Evolutionary conservation across 2,113 vertebrate species (phyloP).

Genomic region (Charadrius vociferus): DNA sequence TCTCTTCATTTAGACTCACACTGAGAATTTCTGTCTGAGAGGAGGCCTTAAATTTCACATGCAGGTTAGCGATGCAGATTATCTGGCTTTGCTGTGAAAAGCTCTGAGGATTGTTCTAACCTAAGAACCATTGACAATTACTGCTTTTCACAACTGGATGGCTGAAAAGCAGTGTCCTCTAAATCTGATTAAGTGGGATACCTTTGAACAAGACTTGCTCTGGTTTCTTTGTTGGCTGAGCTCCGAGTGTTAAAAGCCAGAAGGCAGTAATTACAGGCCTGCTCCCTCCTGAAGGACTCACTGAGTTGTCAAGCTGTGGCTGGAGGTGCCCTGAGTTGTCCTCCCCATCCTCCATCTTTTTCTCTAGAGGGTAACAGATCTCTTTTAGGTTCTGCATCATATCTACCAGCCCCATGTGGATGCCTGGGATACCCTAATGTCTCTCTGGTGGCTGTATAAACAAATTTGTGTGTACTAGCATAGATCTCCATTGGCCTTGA

Average conservation of each 20-base stretch:
- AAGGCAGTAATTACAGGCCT: neutral
- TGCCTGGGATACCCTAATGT: neutral
- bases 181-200: slow-evolving; percentile 21
- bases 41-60: neutral
- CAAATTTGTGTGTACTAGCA: neutral
- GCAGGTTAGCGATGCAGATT: neutral
- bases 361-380: neutral
- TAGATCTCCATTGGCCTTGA: neutral
- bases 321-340: neutral
- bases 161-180: neutral
- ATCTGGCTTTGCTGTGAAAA: slow-evolving; percentile 32
- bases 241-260: neutral
- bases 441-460: neutral
- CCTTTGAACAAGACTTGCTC: neutral
- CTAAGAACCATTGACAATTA: neutral
- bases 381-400: neutral
- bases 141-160: neutral
- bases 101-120: neutral
- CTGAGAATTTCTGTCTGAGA: neutral
- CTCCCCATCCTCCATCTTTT: neutral
- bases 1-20: neutral
- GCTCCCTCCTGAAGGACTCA: neutral
- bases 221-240: neutral
- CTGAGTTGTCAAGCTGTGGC: neutral
- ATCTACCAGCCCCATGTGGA: neutral